A percentile compares a stretch with the other conserved stretches of the same genome.
phyloP scores from a whole-genome alignment of 1,140 invertebrate species.

The Listronotus oregonensis region DNA sequence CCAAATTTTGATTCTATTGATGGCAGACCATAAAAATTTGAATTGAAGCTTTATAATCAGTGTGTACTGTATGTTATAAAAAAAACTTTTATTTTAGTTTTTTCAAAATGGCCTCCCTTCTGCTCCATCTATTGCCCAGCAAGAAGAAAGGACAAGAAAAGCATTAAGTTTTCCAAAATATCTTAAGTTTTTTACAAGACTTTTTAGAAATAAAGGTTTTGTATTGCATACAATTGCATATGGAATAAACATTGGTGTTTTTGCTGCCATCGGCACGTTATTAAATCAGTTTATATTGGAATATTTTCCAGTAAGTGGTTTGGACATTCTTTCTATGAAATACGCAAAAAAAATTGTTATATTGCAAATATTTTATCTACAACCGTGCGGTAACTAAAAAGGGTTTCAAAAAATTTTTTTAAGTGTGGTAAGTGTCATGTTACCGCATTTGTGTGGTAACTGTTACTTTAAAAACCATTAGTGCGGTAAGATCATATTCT shows the following conservation, averaged over 20 bases:
- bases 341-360: constrained; percentile 8
- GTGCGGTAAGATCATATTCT: too few relatives aligned
- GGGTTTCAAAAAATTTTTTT: too few relatives aligned
- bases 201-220: constrained; percentile 38
- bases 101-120: constrained; percentile 29
- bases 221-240: constrained; percentile 37
- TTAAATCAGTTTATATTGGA: constrained; percentile 43
- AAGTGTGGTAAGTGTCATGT: too few relatives aligned
- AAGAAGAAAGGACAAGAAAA: constrained; percentile 18
- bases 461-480: too few relatives aligned
- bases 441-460: too few relatives aligned
- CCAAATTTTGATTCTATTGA: too few relatives aligned
- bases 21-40: too few relatives aligned
- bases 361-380: too few relatives aligned
- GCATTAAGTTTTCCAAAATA: constrained; percentile 19
- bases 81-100: constrained; percentile 38
- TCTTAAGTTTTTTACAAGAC: constrained; percentile 24
- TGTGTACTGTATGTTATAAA: background rate
- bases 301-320: constrained; percentile 42
- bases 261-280: constrained; percentile 36
- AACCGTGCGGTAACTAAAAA: too few relatives aligned
- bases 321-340: background rate
- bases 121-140: constrained; percentile 25
- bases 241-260: constrained; percentile 42
- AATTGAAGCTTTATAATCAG: too few relatives aligned